These are phyloP conservation scores for Brienomyrus brachyistius DNA, from an alignment of 2,113 vertebrate genomes.

Conservation along the genomic window DNA sequence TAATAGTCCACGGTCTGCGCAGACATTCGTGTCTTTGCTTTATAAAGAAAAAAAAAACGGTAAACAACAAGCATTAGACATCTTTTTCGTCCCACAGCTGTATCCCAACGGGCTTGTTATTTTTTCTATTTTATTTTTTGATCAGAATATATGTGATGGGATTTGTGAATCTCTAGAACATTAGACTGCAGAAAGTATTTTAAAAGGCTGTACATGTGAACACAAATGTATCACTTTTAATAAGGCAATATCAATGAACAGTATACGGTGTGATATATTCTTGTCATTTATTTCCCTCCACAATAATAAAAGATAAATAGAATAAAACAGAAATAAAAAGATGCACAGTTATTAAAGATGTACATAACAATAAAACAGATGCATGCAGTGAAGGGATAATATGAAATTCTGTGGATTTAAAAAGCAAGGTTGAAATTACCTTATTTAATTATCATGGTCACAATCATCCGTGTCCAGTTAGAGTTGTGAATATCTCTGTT, in stretches of 20 bases:
- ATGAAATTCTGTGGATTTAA: not conserved
- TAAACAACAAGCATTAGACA: not conserved
- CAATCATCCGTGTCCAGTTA: not conserved
- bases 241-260: not conserved
- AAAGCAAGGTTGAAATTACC: not conserved
- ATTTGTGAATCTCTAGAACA: not conserved
- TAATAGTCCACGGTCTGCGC: not conserved
- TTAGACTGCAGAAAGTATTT: not conserved
- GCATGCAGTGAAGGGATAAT: not conserved
- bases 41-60: not conserved
- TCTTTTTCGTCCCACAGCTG: not conserved
- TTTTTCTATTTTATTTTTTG: not conserved
- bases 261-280: not conserved
- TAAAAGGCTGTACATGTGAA: not conserved
- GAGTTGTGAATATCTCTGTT: not conserved
- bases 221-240: conserved; percentile 5
- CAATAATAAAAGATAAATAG: not conserved
- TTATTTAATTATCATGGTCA: not conserved
- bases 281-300: not conserved
- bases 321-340: not conserved
- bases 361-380: not conserved
- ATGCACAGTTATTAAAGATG: not conserved
- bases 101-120: not conserved
- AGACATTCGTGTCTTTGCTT: not conserved
- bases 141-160: not conserved